These are phyloP conservation scores for Falco rusticolus DNA, from an alignment of 2,797 vertebrate genomes.

Conservation along the genomic window DNA sequence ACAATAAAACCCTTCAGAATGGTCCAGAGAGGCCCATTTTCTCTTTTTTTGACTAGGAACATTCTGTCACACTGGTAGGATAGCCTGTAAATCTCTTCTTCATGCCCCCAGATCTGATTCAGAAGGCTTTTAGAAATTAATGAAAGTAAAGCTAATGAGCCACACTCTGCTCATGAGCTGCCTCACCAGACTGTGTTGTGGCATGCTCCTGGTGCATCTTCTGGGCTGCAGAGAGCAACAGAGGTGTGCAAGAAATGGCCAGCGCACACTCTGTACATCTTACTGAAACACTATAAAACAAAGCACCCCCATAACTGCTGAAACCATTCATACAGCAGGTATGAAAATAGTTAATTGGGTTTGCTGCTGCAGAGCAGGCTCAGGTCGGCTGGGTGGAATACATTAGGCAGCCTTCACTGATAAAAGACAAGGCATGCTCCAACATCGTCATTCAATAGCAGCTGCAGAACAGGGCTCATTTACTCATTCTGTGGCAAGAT, in stretches of 20 bases:
- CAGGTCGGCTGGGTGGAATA: constrained; percentile 53
- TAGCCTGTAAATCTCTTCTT: constrained; percentile 13
- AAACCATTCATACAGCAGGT: not conserved
- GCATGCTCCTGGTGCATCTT: constrained; percentile 15
- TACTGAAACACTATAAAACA: not conserved
- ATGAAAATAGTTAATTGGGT: constrained; percentile 11
- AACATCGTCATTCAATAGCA: constrained; percentile 52
- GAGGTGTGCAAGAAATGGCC: not conserved
- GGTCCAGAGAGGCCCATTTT: constrained; percentile 2
- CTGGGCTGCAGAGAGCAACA: not conserved
- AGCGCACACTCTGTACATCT: not conserved
- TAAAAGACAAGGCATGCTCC: constrained; percentile 58
- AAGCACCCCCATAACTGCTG: not conserved
- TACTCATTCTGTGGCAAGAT: constrained; percentile 53
- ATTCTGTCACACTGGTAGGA: constrained; percentile 29
- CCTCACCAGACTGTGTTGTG: not conserved
- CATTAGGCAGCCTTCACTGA: constrained; percentile 43
- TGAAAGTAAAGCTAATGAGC: constrained; percentile 50
- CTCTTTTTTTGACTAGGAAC: not conserved
- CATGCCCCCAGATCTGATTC: constrained; percentile 35
- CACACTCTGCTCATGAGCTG: not conserved
- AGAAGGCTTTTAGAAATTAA: constrained; percentile 45
- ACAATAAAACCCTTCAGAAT: not conserved
- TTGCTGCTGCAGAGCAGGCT: constrained; percentile 1
- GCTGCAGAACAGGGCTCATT: constrained; percentile 50